Conservation (phyloP, 2,888 invertebrate species). For the Teleiodes luculella region DNA sequence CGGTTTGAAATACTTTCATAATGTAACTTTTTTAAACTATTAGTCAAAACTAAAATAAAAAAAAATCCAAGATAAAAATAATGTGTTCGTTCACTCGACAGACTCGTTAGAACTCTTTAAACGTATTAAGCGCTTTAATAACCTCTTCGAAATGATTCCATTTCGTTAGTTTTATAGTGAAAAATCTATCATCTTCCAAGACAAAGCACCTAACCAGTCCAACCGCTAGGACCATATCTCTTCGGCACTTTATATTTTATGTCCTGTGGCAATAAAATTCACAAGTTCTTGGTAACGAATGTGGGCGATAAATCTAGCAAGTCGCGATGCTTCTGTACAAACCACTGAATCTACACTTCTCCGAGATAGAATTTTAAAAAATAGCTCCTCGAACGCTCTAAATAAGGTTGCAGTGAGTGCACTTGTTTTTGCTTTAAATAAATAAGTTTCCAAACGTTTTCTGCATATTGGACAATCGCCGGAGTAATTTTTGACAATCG, state of each 20-base stretch:
- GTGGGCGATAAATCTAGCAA: conserved; percentile 33
- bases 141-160: neutral
- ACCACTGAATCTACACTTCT: conserved; percentile 5
- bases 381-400: neutral
- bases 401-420: too few species aligned
- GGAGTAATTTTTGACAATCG: too few species aligned
- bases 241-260: conserved; percentile 19
- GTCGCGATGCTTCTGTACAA: conserved; percentile 21
- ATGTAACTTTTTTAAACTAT: too few species aligned
- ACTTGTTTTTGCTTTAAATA: too few species aligned
- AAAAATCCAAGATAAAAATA: too few species aligned
- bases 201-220: conserved; percentile 4
- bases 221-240: conserved; percentile 14
- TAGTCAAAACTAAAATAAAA: too few species aligned
- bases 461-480: too few species aligned
- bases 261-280: conserved; percentile 31
- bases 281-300: conserved; percentile 32
- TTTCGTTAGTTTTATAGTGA: neutral
- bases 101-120: too few species aligned
- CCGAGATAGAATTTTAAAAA: neutral
- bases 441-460: too few species aligned
- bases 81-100: too few species aligned
- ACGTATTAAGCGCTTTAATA: too few species aligned
- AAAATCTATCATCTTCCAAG: conserved; percentile 1
- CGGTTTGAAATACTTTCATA: too few species aligned